Evolutionary conservation across 2,113 vertebrate species (phyloP), one percentile per base, ranked within the genome.

Genomic region (Hoplias malabaricus): DNA sequence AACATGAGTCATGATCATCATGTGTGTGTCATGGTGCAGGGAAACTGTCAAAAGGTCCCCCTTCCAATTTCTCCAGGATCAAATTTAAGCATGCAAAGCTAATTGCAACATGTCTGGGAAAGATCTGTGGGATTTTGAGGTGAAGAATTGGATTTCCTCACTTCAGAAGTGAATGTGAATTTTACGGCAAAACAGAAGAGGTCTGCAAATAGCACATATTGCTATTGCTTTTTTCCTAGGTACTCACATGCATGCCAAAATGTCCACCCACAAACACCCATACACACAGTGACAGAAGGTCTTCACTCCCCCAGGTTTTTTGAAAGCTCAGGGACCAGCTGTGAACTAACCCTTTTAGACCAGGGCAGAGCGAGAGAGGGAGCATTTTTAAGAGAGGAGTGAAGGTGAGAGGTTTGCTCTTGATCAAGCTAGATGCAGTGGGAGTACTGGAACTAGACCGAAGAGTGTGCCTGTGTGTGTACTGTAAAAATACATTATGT

Each of bases 281-380:
- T 36, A 65, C 67, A 71, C 66, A 43, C 13, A 56, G 31, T 63
- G 21, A 65, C 72, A 74, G 72, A 74, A 54, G 62, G 62, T 68
- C 65, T 62, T 43, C 23, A 42, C 23, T 56, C 73, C 25, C 65
- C 33, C 38, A 63, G 73, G 62, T 54, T 54, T 73, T n/a, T 27
- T 46, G 43, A 53, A 27, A 42, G 33, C 62, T 56, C 34, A 61
- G n/a, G n/a, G 46, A 75, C 59, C 61, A 75, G 62, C 73, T 75
- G 74, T 31, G 34, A 76, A 42, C 63, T 77, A 65, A 69, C 34
- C 53, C 63, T 43, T 76, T 77, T 46, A n/a, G 48, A 56, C 27
- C 8, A 31, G 36, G 38, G 23, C 40, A 56, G 29, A 29, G 6
- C 1, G 13, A 33, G 5, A 33, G 14, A 12, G 54, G 7, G 57